Evolutionary conservation across 2,113 vertebrate genomes (phyloP), one percentile per base, ranked within the genome.

Genomic region (Oreochromis tanganicae): DNA sequence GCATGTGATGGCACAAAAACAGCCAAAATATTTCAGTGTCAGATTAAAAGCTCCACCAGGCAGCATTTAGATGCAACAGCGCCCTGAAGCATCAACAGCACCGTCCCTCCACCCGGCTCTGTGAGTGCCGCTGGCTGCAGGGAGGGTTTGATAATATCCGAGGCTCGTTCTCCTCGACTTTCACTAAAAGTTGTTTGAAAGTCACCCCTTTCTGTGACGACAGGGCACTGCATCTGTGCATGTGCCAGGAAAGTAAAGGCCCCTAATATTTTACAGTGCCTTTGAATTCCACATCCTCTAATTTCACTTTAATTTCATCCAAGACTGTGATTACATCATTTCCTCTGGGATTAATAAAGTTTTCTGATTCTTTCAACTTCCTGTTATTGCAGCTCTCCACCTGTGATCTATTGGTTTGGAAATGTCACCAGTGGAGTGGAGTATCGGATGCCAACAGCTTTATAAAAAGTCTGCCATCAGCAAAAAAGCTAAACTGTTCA

Each of bases 211-310:
- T 63, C 29, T 34, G 59, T 61, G 32, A 63, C 3, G 0, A 63
- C 59, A 1, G 0, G 9, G 2, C 32, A 7, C 34, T 19, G 2
- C 6, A 38, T 66, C 61, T 66, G 29, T 0, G 36, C 61, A 12
- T 4, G 6, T 66, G 61, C 0, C 61, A 66, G 0, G 21, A 66
- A 38, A n/a, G 10, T 38, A 66, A 66, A 66, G 24, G 21, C 14
- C 13, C 21, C 24, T 21, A 9, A 38, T 21, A 38, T 68, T 68
- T 68, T 0, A 68, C 10, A 38, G 19, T 68, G 11, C 1, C 11
- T 68, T 68, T 21, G 4, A 21, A 21, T 66, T 66, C 32, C 34
- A n/a, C 9, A 38, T 66, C 61, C 61, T 66, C 0, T 3, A 19
- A 68, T 68, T 68, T 38, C 34, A 0, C 34, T 68, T 68, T 4